phyloP scores from a whole-genome alignment of 1,140 invertebrate genomes.

The Frieseomelitta varia region DNA sequence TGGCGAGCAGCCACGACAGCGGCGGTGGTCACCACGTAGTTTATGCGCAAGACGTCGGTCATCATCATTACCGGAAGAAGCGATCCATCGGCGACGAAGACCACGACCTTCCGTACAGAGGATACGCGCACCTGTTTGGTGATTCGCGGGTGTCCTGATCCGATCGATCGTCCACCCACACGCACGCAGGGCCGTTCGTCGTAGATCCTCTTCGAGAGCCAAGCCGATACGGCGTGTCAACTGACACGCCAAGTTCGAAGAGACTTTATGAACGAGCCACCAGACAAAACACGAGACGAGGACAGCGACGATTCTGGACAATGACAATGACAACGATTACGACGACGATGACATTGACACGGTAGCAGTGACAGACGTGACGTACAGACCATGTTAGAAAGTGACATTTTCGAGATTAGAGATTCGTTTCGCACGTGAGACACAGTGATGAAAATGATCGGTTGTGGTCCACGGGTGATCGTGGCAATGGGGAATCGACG shows the following conservation, averaged over 20 bases:
- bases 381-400: conserved; percentile 49
- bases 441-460: background rate
- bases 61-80: conserved; percentile 85
- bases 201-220: conserved; percentile 11
- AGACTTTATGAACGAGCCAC: background rate
- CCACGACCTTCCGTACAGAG: conserved; percentile 84
- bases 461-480: background rate
- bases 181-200: background rate
- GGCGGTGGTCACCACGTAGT: conserved; percentile 87
- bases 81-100: conserved; percentile 74
- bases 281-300: background rate
- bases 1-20: conserved; percentile 84
- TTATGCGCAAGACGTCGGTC: conserved; percentile 84
- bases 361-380: conserved; percentile 45
- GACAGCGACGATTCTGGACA: conserved; percentile 24
- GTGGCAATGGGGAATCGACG: conserved; percentile 17
- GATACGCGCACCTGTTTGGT: conserved; percentile 68
- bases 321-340: conserved; percentile 44
- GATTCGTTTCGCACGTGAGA: conserved; percentile 11
- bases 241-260: background rate
- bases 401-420: conserved; percentile 40
- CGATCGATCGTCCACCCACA: background rate
- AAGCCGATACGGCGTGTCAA: background rate
- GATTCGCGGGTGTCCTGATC: conserved; percentile 52
- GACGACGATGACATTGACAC: conserved; percentile 62